Base-by-base conservation (phyloP, 2,888 invertebrate genomes). In the Sinotaia quadrata region DNA sequence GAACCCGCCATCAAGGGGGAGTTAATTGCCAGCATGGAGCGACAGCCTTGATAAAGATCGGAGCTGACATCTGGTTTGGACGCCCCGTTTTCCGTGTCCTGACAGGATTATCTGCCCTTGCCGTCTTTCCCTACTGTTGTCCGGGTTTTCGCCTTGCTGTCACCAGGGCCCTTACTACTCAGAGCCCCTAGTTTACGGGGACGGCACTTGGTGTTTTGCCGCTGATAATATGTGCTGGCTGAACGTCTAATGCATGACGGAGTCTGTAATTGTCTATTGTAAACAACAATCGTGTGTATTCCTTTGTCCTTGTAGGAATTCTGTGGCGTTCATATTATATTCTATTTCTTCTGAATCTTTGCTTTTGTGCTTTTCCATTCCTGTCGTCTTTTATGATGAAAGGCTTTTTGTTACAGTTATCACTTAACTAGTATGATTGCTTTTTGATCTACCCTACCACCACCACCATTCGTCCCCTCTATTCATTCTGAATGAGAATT, bases 1-100 rank as follows among this genome's bases (percentile, higher is more conserved):
- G 62, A 65, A 60, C 66, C 61, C 61, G n/a, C 52, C 61, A 59
- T 63, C 58, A 59, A 63, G 62, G 54, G 51, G n/a, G 37, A 51
- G 54, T 31, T 63, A 63, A 63, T 63, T 63, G 63, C 63, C 37
- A 27, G 49, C 52, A 63, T 34, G 63, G 63, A 63, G 63, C 29
- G 63, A 63, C 52, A 41, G 29, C 36, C 52, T 37, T 52, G 63
- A 63, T 63, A 63, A 63, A 37, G 52, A 63, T 63, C 63, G 18
- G 63, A 52, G 34, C 63, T 37, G 41, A 54, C 63, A 63, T 63
- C 63, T 63, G 63, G 63, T 63, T 29, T 51, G 63, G 47, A 15
- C 18, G 51, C 49, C 41, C 41, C 41, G 8, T 41, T 44, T 18
- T 41, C 37, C 15, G 8, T 62, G 62, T 62, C 51, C 24, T 24